Conservation (phyloP, 2,888 invertebrate species). For the Lasioglossum malachurum region DNA sequence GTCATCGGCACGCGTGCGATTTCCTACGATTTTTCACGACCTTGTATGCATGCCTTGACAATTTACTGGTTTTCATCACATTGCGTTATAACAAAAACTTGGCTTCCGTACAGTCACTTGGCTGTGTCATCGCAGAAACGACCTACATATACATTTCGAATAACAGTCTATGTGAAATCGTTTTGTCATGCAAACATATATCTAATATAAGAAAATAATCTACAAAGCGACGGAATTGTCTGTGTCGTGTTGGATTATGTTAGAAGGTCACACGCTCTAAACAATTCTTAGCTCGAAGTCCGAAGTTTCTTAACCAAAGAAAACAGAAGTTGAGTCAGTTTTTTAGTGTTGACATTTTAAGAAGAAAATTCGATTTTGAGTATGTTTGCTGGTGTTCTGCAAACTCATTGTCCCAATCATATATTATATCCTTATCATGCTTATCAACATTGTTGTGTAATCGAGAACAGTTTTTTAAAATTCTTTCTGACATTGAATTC, state of each 20-base stretch:
- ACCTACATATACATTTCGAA: background rate
- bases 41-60: background rate
- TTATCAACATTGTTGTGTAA: conserved; percentile 32
- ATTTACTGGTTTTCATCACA: background rate
- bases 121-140: background rate
- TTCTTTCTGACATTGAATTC: conserved; percentile 8
- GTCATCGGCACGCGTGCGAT: conserved; percentile 23
- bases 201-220: conserved; percentile 3
- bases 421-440: conserved; percentile 18
- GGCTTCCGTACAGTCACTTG: background rate
- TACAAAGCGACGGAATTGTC: conserved; percentile 27
- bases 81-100: background rate
- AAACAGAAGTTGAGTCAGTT: conserved; percentile 20
- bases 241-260: conserved; percentile 29
- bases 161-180: conserved; percentile 1
- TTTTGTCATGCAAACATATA: background rate
- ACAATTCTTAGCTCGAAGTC: conserved; percentile 37
- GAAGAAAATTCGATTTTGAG: conserved; percentile 26
- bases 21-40: background rate
- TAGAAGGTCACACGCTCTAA: conserved; percentile 43
- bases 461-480: background rate
- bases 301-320: conserved; percentile 44
- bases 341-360: conserved; percentile 14
- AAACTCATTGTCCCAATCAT: background rate
- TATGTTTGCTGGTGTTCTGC: background rate